Base-by-base conservation (phyloP, 2,113 vertebrate genomes). In the Thermophis baileyi region DNA sequence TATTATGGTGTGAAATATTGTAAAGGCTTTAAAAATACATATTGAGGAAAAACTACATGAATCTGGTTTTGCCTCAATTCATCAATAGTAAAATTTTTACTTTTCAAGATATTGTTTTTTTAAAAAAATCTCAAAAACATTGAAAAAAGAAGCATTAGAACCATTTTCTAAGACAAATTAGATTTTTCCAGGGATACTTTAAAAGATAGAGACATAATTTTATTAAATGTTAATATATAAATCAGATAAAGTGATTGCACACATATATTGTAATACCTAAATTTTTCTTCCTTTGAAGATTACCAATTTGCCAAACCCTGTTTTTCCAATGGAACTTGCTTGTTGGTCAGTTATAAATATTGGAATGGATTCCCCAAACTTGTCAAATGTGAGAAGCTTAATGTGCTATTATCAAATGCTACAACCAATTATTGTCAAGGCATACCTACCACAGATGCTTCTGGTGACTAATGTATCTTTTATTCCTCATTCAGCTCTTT, bases 31-130 rank as follows among this genome's bases (percentile, higher is more conserved):
- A n/a, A 87, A 89, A 88, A n/a, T 63, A 35, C n/a, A 11, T 85
- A 51, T 92, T 92, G n/a, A 91, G 69, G 30, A 93, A 95, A 94
- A 93, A 54, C 46, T 30, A 1, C 53, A 94, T 88, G 94, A 91
- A 7, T 51, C 18, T 27, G 16, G 50, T 92, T 93, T 94, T 87
- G 92, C 86, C 86, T 57, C 16, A 60, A 92, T 89, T 7, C 46
- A 4, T 20, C 89, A 35, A 89, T 35, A 50, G 49, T 94, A 94
- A 94, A 63, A 89, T 0, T 9, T 57, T 94, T 95, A 94, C 46
- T 40, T 55, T 89, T 89, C 14, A 89, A 89, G 18, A 60, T 8
- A 81, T 25, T 9, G 1, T 4, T 69, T 6, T 74, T 95, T 93
- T 89, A 92, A 24, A 57, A 88, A 89, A 90, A 89, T 90, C 10